These are phyloP conservation scores for Sipha maydis DNA, from an alignment of 2,888 invertebrate species.

Conservation along the genomic window DNA sequence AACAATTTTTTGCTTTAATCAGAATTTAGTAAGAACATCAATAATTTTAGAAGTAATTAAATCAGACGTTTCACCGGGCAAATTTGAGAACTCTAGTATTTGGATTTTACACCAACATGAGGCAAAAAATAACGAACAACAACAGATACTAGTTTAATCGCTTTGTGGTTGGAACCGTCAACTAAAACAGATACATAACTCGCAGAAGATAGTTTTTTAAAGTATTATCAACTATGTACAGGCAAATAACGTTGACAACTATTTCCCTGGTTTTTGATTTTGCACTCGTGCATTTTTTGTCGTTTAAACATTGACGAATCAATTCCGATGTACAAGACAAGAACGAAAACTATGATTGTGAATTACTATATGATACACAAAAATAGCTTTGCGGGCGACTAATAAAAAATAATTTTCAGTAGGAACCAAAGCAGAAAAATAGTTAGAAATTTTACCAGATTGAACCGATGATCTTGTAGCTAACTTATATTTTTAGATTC, in stretches of 20 bases:
- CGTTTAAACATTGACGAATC: too few relatives aligned
- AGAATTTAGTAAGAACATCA: constrained; percentile 35
- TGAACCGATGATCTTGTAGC: too few relatives aligned
- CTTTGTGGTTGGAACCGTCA: neutral
- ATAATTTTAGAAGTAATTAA: constrained; percentile 27
- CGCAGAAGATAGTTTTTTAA: neutral
- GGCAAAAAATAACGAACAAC: constrained; percentile 9
- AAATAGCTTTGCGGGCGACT: too few relatives aligned
- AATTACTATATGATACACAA: too few relatives aligned
- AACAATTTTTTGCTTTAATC: constrained; percentile 40
- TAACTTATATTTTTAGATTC: constrained; percentile 14
- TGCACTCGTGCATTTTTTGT: constrained; percentile 1
- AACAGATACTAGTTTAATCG: neutral
- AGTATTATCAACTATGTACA: neutral
- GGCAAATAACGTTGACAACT: neutral
- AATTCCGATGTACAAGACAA: constrained; percentile 2
- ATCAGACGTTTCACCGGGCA: constrained; percentile 49
- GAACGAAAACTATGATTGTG: too few relatives aligned
- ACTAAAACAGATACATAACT: too few relatives aligned
- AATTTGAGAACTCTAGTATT: too few relatives aligned
- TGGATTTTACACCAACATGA: constrained; percentile 12
- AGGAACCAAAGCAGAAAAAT: too few relatives aligned
- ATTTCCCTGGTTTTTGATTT: neutral
- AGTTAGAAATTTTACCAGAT: too few relatives aligned
- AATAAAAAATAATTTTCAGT: too few relatives aligned